Evolutionary conservation across 2,888 invertebrate species (phyloP), one percentile per base, ranked within the genome.

Genomic region (Hoplodrina ambigua): DNA sequence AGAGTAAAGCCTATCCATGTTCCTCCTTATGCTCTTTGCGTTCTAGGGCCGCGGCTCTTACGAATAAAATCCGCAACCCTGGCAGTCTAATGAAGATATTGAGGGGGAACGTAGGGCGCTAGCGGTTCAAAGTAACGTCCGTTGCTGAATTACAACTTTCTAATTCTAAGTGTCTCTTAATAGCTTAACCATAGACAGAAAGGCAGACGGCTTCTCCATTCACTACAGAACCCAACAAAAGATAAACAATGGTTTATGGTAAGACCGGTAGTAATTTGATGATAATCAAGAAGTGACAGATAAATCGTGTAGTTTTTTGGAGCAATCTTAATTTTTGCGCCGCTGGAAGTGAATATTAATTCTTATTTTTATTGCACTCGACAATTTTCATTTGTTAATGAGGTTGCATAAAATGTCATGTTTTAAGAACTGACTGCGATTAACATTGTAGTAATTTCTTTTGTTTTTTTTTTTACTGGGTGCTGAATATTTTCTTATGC

Each of bases 211-310:
- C 8, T 37, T 37, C 37, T 8, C 8, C 37, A 1, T 37, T 37
- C 8, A 8, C 37, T 37, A 37, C 37, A 8, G 37, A 37, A 8
- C 8, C 37, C 8, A 8, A 37, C 37, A 44, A 63, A 54, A 20
- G 15, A 49, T 52, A 62, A 25, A 57, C 46, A 72, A 72, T 65
- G 54, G 59, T 17, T 50, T 50, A 68, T 50, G n/a, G 49, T 60
- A 25, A 49, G n/a, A 55, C 49, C 52, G 62, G 44, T 44, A 72
- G 61, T 17, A 13, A 1, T 44, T 44, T 15, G 19, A 49, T 19
- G 10, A 13, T 56, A 33, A 64, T 56, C 33, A 55, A 46, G 46
- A 49, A 49, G 41, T 67, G 37, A 20, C 25, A 30, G 20, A 76
- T 50, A 68, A 72, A 46, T 68, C 20, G 19, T 13, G 19, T 44